Conservation (phyloP, 2,888 invertebrate species). For the Tupiocoris notatus region DNA sequence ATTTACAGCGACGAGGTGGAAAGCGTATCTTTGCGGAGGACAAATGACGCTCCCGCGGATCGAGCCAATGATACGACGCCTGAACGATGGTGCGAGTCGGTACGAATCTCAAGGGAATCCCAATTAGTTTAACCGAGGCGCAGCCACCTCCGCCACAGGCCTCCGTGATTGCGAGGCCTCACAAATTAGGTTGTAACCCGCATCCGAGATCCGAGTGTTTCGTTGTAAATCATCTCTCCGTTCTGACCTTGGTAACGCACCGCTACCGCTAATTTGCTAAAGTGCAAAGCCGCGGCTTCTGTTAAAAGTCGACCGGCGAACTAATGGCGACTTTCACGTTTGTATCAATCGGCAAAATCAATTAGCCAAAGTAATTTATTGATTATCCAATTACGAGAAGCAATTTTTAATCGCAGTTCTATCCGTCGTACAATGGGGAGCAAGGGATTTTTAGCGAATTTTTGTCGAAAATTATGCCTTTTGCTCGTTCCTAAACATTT, state of each 20-base stretch:
- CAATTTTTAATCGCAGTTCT: no score
- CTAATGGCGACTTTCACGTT: no score
- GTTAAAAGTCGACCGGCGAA: no score
- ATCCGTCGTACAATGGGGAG: no score
- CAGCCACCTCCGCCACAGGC: background rate
- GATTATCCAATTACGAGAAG: no score
- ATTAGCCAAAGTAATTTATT: no score
- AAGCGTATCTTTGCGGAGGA: background rate
- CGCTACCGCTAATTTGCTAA: background rate
- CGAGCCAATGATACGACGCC: background rate
- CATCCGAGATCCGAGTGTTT: background rate
- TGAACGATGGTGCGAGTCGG: background rate
- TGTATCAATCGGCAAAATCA: no score
- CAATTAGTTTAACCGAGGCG: background rate
- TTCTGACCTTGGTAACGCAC: background rate
- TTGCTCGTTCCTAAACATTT: no score
- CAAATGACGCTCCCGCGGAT: background rate
- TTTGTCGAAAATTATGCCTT: no score
- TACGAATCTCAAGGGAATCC: background rate
- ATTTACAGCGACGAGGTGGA: background rate
- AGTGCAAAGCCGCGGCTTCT: background rate
- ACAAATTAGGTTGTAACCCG: background rate
- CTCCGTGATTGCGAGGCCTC: background rate
- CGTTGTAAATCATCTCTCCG: background rate
- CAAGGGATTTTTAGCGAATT: no score